These are phyloP conservation scores for Nansenia antarctica DNA, from an alignment of 2,113 vertebrate species.

Conservation along the genomic window DNA sequence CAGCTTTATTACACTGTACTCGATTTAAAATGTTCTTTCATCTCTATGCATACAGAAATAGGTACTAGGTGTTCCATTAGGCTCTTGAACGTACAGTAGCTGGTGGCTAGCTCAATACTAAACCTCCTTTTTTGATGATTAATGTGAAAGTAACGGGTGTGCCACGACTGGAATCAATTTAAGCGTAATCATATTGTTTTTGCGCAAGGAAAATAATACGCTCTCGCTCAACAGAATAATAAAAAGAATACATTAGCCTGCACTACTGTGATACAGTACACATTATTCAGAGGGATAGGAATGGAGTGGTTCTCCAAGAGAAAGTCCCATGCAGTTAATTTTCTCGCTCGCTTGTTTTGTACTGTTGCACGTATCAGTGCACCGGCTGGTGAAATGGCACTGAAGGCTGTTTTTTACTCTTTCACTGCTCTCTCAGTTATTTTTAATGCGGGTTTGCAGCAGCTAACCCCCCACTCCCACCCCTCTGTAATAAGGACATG, in stretches of 20 bases:
- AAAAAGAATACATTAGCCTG: constrained; percentile 47
- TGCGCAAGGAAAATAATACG: constrained; percentile 20
- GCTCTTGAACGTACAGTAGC: constrained; percentile 14
- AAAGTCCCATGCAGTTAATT: constrained; percentile 29
- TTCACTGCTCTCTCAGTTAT: constrained; percentile 32
- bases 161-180: constrained; percentile 55
- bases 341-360: constrained; percentile 28
- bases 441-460: constrained; percentile 59
- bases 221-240: constrained; percentile 41
- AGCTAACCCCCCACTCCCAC: constrained; percentile 6
- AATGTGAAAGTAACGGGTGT: constrained; percentile 44
- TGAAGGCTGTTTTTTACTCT: background rate
- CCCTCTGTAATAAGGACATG: constrained; percentile 67
- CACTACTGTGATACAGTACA: constrained; percentile 21
- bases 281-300: constrained; percentile 50
- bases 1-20: constrained; percentile 38
- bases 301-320: constrained; percentile 30
- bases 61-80: constrained; percentile 45
- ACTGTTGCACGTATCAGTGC: constrained; percentile 1
- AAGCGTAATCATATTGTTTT: constrained; percentile 59
- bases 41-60: constrained; percentile 29
- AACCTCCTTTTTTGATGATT: constrained; percentile 39
- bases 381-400: constrained; percentile 34
- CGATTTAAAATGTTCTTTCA: constrained; percentile 40
- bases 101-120: constrained; percentile 30